Evolutionary conservation across 2,797 vertebrate species (phyloP).

Genomic region (Carapus acus): DNA sequence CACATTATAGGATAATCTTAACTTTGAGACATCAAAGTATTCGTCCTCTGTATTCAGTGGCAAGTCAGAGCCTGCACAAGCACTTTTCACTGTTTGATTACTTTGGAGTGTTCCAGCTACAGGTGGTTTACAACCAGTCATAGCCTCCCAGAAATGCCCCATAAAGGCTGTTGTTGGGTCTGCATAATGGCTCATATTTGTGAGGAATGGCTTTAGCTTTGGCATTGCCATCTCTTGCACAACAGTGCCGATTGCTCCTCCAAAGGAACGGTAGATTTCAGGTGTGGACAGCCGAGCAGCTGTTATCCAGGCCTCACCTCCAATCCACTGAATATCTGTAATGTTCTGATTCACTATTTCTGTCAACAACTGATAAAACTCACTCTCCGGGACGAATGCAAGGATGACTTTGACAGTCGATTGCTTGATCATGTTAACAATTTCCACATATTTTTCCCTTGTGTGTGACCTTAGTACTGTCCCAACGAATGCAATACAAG

Average conservation of each 20-base stretch:
- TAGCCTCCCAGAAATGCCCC: constrained; percentile 68
- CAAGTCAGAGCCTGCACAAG: constrained; percentile 63
- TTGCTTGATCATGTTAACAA: constrained; percentile 66
- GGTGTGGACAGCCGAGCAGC: constrained; percentile 64
- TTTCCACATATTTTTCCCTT: constrained; percentile 57
- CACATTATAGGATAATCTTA: constrained; percentile 73
- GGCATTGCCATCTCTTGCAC: constrained; percentile 69
- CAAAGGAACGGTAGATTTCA: constrained; percentile 66
- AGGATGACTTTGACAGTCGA: constrained; percentile 72
- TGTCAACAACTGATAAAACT: constrained; percentile 70
- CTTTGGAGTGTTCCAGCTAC: constrained; percentile 2
- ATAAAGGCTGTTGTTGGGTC: constrained; percentile 56
- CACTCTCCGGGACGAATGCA: constrained; percentile 69
- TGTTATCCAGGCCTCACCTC: constrained; percentile 76
- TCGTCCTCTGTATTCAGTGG: constrained; percentile 46
- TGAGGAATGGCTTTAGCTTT: constrained; percentile 64
- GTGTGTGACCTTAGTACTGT: constrained; percentile 63
- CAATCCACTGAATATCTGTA: constrained; percentile 76
- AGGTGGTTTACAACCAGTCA: constrained; percentile 61
- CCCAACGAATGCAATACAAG: constrained; percentile 72
- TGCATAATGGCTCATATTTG: constrained; percentile 53
- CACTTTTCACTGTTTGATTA: constrained; percentile 3
- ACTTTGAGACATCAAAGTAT: constrained; percentile 70
- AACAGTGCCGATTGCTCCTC: constrained; percentile 71
- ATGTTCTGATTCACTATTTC: constrained; percentile 73